phyloP scores from a whole-genome alignment of 2,888 invertebrate species.

The Drosophila kuntzei region DNA sequence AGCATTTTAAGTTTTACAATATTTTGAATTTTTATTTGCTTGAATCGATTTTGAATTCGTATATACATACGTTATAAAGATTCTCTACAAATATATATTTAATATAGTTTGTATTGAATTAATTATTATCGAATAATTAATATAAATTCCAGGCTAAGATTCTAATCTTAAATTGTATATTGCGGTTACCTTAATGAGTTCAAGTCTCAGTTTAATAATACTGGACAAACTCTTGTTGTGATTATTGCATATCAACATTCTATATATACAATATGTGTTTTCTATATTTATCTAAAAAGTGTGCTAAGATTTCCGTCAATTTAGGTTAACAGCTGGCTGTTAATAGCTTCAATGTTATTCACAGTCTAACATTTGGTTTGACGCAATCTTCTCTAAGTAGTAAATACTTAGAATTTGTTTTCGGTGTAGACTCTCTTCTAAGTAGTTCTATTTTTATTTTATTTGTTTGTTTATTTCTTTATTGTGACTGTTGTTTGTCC shows the following conservation, averaged over 20 bases:
- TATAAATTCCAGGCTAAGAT: no score
- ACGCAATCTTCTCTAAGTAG: conserved; percentile 28
- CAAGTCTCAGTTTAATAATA: background rate
- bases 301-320: conserved; percentile 10
- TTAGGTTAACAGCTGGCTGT: conserved; percentile 44
- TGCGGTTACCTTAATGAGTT: background rate
- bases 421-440: conserved; percentile 22
- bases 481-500: conserved; percentile 25
- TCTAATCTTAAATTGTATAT: background rate
- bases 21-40: no score
- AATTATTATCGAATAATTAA: no score
- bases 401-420: conserved; percentile 32
- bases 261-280: conserved; percentile 1
- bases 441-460: conserved; percentile 40
- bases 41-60: no score
- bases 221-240: background rate
- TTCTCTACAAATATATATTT: no score
- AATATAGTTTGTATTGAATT: no score
- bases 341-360: conserved; percentile 44
- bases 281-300: conserved; percentile 5
- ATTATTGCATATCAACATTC: conserved; percentile 4
- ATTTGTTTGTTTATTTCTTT: conserved; percentile 11
- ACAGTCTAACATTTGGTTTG: conserved; percentile 37
- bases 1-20: no score
- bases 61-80: no score